Evolutionary conservation across 2,888 invertebrate species (phyloP), one percentile per base, ranked within the genome.

Genomic region (Drosophila birchii): DNA sequence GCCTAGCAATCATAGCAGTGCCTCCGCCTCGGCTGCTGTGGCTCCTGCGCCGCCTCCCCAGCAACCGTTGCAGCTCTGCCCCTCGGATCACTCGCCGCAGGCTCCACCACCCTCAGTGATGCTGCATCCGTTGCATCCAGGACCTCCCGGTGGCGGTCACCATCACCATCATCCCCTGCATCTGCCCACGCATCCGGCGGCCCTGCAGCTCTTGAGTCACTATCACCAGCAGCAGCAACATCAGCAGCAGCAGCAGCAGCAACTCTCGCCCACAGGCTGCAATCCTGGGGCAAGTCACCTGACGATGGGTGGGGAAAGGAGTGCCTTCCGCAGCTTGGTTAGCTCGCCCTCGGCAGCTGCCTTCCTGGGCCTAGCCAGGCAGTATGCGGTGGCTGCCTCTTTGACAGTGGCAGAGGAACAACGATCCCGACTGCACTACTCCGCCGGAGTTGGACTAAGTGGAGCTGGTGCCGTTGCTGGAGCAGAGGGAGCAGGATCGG

Each of bases 231-330:
- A 90, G 47, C 89, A 88, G 47, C 90, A 81, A 12, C 77, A 77
- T 9, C 80, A 93, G 47, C 91, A 93, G 68, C 77, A 77, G 1
- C 76, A 82, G 68, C 76, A 77, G 3, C 77, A 78, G 23, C 80
- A 82, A 58, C 80, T 83, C 36, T 79, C 90, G 51, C 82, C 82
- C 18, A 80, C 75, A 4, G 74, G 80, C 62, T 78, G 82, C 77
- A 78, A 80, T 59, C 86, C 88, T 39, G 89, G 70, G 63, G 74
- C 85, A 38, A 64, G 79, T 29, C 89, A 92, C 86, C 93, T 93
- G 85, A 93, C 93, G 86, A 97, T 97, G 96, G 97, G 97, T 91
- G 97, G 97, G 92, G 97, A 97, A 93, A 96, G 97, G 94, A 97
- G 96, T 93, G 97, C 97, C 41, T 97, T 97, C 93, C 96, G 96